Base-by-base conservation (phyloP, 2,113 vertebrate species). In the Cichladusa arquata region DNA sequence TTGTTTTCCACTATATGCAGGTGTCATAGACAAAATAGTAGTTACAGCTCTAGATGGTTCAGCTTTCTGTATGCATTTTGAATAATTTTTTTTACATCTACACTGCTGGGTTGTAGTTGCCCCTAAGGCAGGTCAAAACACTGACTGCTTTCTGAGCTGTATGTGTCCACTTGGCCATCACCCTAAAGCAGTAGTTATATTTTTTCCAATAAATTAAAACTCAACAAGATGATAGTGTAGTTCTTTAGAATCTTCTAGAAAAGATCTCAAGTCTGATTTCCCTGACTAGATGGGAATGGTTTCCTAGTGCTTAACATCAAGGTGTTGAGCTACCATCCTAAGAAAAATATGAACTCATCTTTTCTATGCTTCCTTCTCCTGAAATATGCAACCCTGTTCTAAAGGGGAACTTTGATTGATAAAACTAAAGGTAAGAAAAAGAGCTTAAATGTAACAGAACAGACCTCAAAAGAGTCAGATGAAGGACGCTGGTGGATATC, bases 131-230 rank as follows among this genome's bases (percentile, higher is more conserved):
- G 33, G 8, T 8, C 29, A 34, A 86, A 89, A 19, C 15, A 40
- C 19, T 12, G 22, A 19, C n/a, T 51, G 38, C 19, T 79, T 82
- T 85, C 65, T 74, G 38, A 44, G 14, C 11, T 36, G 5, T 26
- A 2, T 45, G 18, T 65, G 10, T 48, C n/a, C 23, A 15, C 1
- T 0, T 45, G 25, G 51, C 8, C 36, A 6, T 42, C 12, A 5
- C 34, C 19, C n/a, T 57, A 40, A 24, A 16, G 28, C 45, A 86
- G 14, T 34, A n/a, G 14, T 33, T 14, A 28, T 1, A 9, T 6
- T 7, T 81, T 69, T 73, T 61, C 20, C 25, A 38, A 3, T 17
- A 65, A 26, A 51, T 20, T 25, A 72, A 51, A 93, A 44, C 12
- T 69, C 54, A 61, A 12, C 12, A 50, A 69, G 24, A 34, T 9